Evolutionary conservation across 2,797 vertebrate species (phyloP).

Genomic region (Avahi laniger): DNA sequence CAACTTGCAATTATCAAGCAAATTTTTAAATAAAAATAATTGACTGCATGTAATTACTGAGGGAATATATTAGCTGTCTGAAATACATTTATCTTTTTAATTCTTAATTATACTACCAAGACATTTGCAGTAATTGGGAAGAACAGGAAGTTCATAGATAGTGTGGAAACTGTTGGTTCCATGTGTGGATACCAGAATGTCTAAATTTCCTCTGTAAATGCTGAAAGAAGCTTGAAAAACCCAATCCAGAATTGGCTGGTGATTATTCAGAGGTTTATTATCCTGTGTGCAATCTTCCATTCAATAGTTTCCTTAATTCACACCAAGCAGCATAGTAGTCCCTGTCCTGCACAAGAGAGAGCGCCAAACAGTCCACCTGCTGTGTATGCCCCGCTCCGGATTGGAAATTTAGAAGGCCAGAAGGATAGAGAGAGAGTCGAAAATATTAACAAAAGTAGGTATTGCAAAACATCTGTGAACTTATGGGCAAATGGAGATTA

Average conservation of each 20-base stretch:
- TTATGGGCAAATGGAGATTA: background rate
- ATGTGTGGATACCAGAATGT: background rate
- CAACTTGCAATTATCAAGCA: background rate
- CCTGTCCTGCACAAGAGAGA: fast-evolving
- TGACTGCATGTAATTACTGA: background rate
- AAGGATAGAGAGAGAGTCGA: background rate
- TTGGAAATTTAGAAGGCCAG: background rate
- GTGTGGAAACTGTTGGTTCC: background rate
- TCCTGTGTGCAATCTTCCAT: background rate
- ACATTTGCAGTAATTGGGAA: background rate
- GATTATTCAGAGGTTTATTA: background rate
- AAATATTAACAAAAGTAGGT: background rate
- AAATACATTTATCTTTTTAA: background rate
- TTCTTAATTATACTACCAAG: background rate
- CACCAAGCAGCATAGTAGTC: background rate
- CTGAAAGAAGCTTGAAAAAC: background rate
- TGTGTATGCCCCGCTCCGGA: fast-evolving
- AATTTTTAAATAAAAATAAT: slow-evolving; percentile 32
- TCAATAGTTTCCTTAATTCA: background rate
- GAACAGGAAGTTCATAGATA: background rate
- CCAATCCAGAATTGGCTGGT: background rate
- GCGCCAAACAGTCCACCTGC: fast-evolving
- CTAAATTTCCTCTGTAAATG: background rate
- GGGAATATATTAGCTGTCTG: background rate
- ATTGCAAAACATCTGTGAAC: background rate